Evolutionary conservation across 2,888 invertebrate species (phyloP).

Genomic region (Cylloceria caligata): DNA sequence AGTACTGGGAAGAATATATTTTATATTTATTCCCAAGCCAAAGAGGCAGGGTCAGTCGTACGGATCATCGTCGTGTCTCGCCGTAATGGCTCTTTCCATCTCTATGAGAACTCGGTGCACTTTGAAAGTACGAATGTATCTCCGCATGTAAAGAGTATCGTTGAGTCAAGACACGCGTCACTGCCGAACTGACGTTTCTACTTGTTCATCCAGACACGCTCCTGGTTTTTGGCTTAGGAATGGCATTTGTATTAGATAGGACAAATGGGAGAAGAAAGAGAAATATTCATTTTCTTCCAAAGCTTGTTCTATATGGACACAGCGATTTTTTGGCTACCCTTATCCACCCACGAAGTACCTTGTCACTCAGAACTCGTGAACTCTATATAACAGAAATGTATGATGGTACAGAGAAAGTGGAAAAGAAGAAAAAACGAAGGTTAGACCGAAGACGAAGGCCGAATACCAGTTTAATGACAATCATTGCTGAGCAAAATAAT

Average conservation of each 20-base stretch:
- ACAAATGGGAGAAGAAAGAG: background rate
- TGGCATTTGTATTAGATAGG: slow-evolving; percentile 5
- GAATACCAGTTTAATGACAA: background rate
- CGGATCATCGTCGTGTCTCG: background rate
- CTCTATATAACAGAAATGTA: background rate
- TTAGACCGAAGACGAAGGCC: background rate
- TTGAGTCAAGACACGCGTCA: slow-evolving; percentile 23
- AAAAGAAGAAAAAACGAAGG: background rate
- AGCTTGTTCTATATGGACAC: no score
- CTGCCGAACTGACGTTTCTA: background rate
- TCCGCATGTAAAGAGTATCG: slow-evolving; percentile 19
- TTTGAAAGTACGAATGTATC: slow-evolving; percentile 13
- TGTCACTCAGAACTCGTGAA: background rate
- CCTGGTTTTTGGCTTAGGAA: slow-evolving; percentile 17
- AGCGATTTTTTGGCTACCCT: background rate
- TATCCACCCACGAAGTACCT: background rate
- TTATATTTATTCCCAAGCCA: background rate
- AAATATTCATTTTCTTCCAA: background rate
- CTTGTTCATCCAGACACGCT: slow-evolving; percentile 5
- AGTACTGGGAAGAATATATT: background rate
- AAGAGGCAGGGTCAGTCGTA: background rate
- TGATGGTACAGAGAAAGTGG: background rate
- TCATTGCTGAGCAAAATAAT: background rate
- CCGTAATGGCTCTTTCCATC: background rate
- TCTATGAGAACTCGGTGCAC: background rate